A percentile compares a stretch with the other conserved stretches of the same genome.
Conservation (phyloP, 2,797 vertebrate genomes). For the Scyliorhinus canicula region DNA sequence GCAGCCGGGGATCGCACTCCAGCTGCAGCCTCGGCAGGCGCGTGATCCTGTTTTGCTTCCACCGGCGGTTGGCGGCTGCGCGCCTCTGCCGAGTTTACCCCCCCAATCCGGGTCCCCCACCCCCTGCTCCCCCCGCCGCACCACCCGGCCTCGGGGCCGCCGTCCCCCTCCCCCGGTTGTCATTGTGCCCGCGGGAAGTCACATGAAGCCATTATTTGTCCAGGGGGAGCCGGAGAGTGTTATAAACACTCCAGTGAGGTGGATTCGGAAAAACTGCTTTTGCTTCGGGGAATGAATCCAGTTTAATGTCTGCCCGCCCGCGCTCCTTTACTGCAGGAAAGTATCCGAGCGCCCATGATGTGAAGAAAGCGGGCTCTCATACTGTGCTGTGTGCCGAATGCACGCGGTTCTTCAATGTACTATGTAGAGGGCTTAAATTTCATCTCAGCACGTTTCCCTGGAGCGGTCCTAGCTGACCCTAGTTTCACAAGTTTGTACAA, state of each 20-base stretch:
- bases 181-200: neutral
- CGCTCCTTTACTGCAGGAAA: neutral
- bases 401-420: too few relatives aligned
- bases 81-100: too few relatives aligned
- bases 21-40: neutral
- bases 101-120: too few relatives aligned
- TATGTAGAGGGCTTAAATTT: neutral
- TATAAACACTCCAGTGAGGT: neutral
- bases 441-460: neutral
- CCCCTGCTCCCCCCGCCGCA: too few relatives aligned
- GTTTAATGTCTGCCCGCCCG: neutral
- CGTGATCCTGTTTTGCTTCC: slow-evolving; percentile 1
- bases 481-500: neutral
- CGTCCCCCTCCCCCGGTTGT: neutral
- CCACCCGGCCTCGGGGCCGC: too few relatives aligned
- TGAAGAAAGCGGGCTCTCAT: neutral
- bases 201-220: neutral
- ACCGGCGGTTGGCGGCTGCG: too few relatives aligned
- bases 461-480: too few relatives aligned
- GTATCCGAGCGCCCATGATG: neutral
- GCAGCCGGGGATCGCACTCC: neutral
- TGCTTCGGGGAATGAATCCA: neutral
- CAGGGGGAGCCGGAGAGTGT: neutral
- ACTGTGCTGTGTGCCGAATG: neutral
- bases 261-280: neutral